Evolutionary conservation across 2,888 invertebrate genomes (phyloP), one percentile per base, ranked within the genome.

Genomic region (Chorisops tibialis): DNA sequence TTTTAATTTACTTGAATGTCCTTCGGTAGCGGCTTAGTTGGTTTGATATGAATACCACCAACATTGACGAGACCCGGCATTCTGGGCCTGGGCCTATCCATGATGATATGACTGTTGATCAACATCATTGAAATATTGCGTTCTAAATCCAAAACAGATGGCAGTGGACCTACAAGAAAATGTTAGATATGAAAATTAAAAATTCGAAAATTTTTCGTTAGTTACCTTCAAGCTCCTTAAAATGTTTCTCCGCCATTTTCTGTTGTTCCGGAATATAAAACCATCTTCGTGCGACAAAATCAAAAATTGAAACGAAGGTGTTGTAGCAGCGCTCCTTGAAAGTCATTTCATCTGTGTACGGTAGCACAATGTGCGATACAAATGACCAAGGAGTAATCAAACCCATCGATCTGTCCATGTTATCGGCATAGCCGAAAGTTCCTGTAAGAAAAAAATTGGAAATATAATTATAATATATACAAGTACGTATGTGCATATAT

Each of bases 51-150:
- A 4, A 75, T 71, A 0, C 79, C 79, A 4, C 74, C 79, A 50
- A 79, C 74, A 67, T 75, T 71, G 7, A 79, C 66, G 0, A 77
- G 68, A 0, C 77, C 75, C 0, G 77, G 74, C 74, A 77, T 76
- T 4, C 75, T 70, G 0, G 83, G 81, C 35, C 79, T 73, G 0
- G 80, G 76, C 3, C 79, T 72, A 51, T 79, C 77, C n/a, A 82
- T 67, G 48, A 78, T 77, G 47, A 79, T 75, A 71, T 83, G 83
- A 9, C 80, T 79, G 68, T 84, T 83, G 2, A 80, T 73, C 37
- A 84, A 66, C 62, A 81, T 75, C 30, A 83, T 59, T 1, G 82
- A 80, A 6, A 81, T 77, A 50, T 78, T 80, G 11, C 74, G 77
- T 66, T 82, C 80, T 39, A 83, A 63, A 11, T 81, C 76, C 1